Evolutionary conservation across 2,113 vertebrate species (phyloP), one percentile per base, ranked within the genome.

Genomic region (Mixornis gularis): DNA sequence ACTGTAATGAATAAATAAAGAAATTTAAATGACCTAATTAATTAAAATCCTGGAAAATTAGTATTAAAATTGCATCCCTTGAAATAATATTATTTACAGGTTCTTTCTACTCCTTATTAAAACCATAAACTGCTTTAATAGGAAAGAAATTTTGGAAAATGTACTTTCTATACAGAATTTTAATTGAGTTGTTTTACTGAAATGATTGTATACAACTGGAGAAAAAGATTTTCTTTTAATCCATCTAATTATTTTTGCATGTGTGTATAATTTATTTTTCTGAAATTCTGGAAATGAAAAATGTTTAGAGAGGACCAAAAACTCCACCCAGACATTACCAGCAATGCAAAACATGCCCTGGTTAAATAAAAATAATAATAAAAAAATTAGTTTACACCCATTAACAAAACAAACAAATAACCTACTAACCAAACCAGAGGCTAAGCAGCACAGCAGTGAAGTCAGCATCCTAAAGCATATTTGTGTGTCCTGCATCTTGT

Each of bases 1-100:
- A 70, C 13, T 46, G 34, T 82, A 93, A 90, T 91, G 87, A 92
- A 87, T 40, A 93, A 94, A 81, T 46, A 89, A 94, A 89, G 9
- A 86, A 59, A 74, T 72, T 44, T 64, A 87, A 85, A 94, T 68
- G 72, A 79, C 38, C 41, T 82, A 94, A 96, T 96, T 93, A 95
- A 94, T 92, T 94, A 68, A 71, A 92, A 27, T 49, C 7, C 40
- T 58, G 44, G n/a, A 60, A 93, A 94, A 95, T 84, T 92, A 92
- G 56, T 74, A 72, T 56, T 92, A 86, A 95, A 90, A 93, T 88
- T 64, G 16, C 20, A 84, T 90, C 73, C 43, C 21, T 90, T 93
- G 64, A 76, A 90, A 68, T 51, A 86, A 19, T 71, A 69, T 79
- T 93, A 76, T 84, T 86, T 92, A 65, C 62, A 84, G 13, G 9